Conservation (phyloP, 2,113 vertebrate species). For the Xiphophorus maculatus region DNA sequence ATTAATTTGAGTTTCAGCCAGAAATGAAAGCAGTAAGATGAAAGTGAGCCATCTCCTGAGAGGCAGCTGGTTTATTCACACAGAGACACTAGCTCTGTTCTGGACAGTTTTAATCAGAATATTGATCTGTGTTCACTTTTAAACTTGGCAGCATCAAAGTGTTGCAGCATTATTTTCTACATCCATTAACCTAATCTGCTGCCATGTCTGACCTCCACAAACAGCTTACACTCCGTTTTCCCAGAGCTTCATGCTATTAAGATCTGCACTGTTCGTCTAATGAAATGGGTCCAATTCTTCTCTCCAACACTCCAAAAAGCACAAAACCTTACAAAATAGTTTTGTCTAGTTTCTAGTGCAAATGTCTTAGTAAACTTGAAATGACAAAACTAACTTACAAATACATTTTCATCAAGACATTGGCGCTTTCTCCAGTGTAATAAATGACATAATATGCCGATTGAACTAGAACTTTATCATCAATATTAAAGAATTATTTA, state of each 20-base stretch:
- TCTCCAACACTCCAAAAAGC: slow-evolving; percentile 7
- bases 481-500: no score
- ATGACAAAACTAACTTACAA: no score
- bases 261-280: background rate
- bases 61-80: background rate
- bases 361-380: no score
- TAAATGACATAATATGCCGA: no score
- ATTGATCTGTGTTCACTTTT: background rate
- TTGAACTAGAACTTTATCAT: no score
- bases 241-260: background rate
- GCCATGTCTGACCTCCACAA: background rate
- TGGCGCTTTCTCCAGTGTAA: no score
- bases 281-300: background rate
- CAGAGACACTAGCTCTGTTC: background rate
- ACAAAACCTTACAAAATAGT: background rate
- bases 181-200: background rate
- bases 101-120: background rate
- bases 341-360: no score
- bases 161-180: background rate
- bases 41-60: background rate
- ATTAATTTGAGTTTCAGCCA: background rate
- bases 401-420: no score
- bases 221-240: background rate
- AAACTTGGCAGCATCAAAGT: background rate
- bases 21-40: background rate